These are phyloP conservation scores for Parotia lawesii DNA, from an alignment of 2,113 vertebrate genomes.

Conservation along the genomic window DNA sequence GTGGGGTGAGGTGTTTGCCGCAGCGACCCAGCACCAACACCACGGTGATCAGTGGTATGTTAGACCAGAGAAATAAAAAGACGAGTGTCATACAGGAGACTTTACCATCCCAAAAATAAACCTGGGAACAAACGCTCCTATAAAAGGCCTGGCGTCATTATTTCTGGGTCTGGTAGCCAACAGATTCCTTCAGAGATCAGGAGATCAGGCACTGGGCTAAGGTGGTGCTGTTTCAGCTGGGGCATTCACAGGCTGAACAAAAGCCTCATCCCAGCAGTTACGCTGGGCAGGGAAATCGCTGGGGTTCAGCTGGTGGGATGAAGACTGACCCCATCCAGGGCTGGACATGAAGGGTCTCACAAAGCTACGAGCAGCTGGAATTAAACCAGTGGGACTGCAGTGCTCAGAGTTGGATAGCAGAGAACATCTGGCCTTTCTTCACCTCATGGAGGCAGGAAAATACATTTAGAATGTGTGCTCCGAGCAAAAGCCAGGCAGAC, in stretches of 20 bases:
- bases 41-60: not conserved
- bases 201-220: not conserved
- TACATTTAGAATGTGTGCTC: not conserved
- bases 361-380: not conserved
- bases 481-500: not conserved
- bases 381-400: fast-evolving
- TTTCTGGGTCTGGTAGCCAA: not conserved
- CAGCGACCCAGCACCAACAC: fast-evolving
- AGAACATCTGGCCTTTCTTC: not conserved
- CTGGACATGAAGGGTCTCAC: not conserved
- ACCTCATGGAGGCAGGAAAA: not conserved
- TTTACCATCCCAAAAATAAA: not conserved
- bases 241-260: not conserved
- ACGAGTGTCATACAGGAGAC: not conserved
- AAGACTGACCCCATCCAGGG: not conserved
- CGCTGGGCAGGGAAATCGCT: not conserved
- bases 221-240: not conserved
- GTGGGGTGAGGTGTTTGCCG: not conserved
- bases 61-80: not conserved
- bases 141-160: fast-evolving
- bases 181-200: not conserved
- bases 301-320: no score
- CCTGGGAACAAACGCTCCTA: not conserved
- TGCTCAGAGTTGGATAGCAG: not conserved
- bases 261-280: not conserved